phyloP scores from a whole-genome alignment of 2,797 vertebrate genomes.

The Chromis chromis region DNA sequence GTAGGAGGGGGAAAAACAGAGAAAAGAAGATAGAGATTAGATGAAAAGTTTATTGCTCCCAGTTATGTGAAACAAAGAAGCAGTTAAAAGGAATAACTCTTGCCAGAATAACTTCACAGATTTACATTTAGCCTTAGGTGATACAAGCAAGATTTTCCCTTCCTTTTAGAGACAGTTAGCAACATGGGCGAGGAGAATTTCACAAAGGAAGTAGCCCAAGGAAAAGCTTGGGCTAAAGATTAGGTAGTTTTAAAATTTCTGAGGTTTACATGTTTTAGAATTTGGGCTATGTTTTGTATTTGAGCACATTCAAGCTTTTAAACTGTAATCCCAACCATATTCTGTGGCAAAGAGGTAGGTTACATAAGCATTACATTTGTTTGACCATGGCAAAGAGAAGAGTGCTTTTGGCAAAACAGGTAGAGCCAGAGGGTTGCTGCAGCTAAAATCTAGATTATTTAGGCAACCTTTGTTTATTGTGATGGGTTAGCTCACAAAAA shows the following conservation, averaged over 20 bases:
- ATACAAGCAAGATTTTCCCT: conserved; percentile 31
- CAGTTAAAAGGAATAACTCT: conserved; percentile 26
- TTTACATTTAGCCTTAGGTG: conserved; percentile 46
- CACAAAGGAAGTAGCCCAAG: conserved; percentile 10
- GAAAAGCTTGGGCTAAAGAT: conserved; percentile 11
- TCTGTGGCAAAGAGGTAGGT: neutral
- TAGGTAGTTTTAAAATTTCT: conserved; percentile 2
- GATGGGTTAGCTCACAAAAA: conserved; percentile 20
- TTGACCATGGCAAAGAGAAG: neutral
- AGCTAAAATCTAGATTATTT: neutral
- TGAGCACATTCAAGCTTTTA: neutral
- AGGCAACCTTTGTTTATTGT: neutral
- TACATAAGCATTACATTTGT: conserved; percentile 1
- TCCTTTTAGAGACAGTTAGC: conserved; percentile 19
- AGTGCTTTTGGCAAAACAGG: neutral
- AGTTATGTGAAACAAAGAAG: conserved; percentile 55
- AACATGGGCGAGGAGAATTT: conserved; percentile 7
- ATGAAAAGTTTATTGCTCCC: conserved; percentile 58
- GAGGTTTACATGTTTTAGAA: conserved; percentile 1
- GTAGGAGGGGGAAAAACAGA: conserved; percentile 1
- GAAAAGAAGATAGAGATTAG: conserved; percentile 45
- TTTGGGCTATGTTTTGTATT: neutral
- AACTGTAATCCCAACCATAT: neutral
- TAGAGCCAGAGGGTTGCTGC: neutral
- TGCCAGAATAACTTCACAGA: conserved; percentile 44